A percentile compares a stretch with the other conserved stretches of the same genome.
phyloP scores from a whole-genome alignment of 2,888 invertebrate genomes.

The Ernsta delagoae region DNA sequence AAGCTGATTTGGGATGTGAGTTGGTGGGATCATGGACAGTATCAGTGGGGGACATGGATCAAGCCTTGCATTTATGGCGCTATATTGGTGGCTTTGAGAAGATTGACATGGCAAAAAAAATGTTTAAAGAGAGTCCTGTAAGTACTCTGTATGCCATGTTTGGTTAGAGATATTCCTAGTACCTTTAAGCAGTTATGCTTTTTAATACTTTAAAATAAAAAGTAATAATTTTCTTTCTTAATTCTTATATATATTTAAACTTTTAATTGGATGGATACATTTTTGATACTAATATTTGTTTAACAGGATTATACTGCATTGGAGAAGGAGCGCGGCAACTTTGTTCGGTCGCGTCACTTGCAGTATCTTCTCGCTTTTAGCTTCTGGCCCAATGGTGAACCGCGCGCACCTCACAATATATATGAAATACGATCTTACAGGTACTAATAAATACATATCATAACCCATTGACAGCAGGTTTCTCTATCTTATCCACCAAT shows the following conservation, averaged over 20 bases:
- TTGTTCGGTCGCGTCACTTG: constrained; percentile 93
- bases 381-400: constrained; percentile 96
- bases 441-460: too few relatives aligned
- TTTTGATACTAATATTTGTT: background rate
- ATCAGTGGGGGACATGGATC: constrained; percentile 98
- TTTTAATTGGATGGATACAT: background rate
- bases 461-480: too few relatives aligned
- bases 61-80: constrained; percentile 98
- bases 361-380: constrained; percentile 98
- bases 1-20: constrained; percentile 91
- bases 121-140: constrained; percentile 89
- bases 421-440: constrained; percentile 94
- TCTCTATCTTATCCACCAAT: too few relatives aligned
- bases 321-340: constrained; percentile 90
- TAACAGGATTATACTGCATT: constrained; percentile 88
- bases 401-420: constrained; percentile 90
- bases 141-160: constrained; percentile 45
- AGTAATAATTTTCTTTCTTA: too few relatives aligned
- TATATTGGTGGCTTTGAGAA: constrained; percentile 96
- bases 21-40: constrained; percentile 98
- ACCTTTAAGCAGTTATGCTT: too few relatives aligned
- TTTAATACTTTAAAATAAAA: too few relatives aligned
- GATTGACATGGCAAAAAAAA: constrained; percentile 91
- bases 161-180: too few relatives aligned
- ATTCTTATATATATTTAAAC: too few relatives aligned